phyloP scores from a whole-genome alignment of 1,140 invertebrate genomes.

The Sarcophaga bullata region DNA sequence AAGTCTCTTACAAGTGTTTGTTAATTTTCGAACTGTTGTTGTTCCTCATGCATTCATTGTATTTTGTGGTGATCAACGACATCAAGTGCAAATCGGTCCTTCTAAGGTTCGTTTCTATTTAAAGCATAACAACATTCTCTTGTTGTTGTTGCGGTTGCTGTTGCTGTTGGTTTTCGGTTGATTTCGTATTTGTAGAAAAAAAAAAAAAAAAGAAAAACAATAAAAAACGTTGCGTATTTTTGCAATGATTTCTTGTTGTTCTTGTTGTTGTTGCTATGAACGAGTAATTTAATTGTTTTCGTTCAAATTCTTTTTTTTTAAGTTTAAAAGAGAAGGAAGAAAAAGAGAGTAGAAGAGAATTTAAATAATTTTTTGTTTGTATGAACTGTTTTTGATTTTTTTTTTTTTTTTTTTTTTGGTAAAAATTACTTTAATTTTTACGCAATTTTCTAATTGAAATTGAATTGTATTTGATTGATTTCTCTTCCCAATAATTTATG shows the following conservation, averaged over 20 bases:
- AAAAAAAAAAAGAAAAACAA: neutral
- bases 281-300: no score
- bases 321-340: no score
- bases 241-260: neutral
- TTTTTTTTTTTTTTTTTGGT: no score
- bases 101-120: slow-evolving; percentile 70
- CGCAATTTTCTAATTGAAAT: no score
- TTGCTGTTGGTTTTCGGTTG: neutral
- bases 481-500: no score
- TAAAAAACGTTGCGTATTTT: neutral
- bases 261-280: neutral
- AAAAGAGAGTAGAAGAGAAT: no score
- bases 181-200: neutral
- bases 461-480: no score
- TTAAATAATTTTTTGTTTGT: no score
- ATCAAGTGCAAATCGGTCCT: slow-evolving; percentile 53
- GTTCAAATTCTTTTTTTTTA: no score
- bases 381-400: no score
- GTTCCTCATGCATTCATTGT: neutral
- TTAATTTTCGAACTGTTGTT: neutral
- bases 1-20: slow-evolving; percentile 3
- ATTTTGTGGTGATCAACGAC: slow-evolving; percentile 2
- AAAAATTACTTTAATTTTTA: no score
- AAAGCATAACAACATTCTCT: slow-evolving; percentile 60
- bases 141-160: neutral